Conservation (phyloP, 2,888 invertebrate species). For the Noctuana brunneofusca region DNA sequence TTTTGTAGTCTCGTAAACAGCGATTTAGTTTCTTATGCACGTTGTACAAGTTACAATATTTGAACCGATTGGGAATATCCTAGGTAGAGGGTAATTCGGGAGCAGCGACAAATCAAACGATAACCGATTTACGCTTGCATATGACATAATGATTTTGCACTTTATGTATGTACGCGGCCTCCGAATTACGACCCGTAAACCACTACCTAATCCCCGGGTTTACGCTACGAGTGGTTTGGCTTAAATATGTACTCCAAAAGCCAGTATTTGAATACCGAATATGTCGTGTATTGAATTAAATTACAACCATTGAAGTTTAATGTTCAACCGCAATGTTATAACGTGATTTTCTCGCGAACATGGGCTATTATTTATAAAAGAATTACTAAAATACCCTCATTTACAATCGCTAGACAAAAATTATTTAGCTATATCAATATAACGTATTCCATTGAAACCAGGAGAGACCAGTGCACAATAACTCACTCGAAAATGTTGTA, state of each 20-base stretch:
- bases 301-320: conserved; percentile 13
- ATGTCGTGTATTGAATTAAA: conserved; percentile 19
- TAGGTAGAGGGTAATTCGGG: conserved; percentile 7
- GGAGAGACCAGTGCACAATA: conserved; percentile 72
- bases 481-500: conserved; percentile 77
- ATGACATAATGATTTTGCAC: conserved; percentile 32
- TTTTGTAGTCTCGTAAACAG: too few relatives aligned
- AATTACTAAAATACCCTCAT: not conserved
- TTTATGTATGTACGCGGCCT: conserved; percentile 29
- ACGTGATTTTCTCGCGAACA: not conserved
- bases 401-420: conserved; percentile 15
- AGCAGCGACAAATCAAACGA: conserved; percentile 24
- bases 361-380: not conserved
- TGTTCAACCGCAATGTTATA: conserved; percentile 2
- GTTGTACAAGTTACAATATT: not conserved
- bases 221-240: conserved; percentile 24
- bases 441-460: conserved; percentile 51
- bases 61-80: not conserved
- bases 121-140: conserved; percentile 28
- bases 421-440: conserved; percentile 36
- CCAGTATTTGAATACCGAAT: conserved; percentile 17
- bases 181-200: conserved; percentile 29
- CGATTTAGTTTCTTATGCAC: too few relatives aligned
- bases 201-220: conserved; percentile 29
- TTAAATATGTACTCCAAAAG: conserved; percentile 22